These are phyloP conservation scores for Agonopterix alstromeriana DNA, from an alignment of 2,888 invertebrate genomes.

Conservation along the genomic window DNA sequence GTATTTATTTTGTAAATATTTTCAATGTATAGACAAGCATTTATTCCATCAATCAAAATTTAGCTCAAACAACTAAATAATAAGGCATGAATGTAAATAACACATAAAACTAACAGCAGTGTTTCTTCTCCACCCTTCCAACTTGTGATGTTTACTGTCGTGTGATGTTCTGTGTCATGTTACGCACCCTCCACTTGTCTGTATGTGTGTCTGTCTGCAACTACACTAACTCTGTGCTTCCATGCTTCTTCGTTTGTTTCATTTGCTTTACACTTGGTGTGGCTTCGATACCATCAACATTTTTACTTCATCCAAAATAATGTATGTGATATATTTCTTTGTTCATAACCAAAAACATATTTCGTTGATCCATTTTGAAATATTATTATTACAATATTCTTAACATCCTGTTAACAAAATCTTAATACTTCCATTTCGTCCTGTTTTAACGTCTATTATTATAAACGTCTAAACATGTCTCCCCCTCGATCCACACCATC, in stretches of 20 bases:
- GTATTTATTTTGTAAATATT: too few species aligned
- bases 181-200: constrained; percentile 28
- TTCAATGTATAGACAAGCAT: too few species aligned
- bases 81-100: constrained; percentile 6
- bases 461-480: constrained; percentile 17
- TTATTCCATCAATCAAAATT: too few species aligned
- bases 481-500: constrained; percentile 5
- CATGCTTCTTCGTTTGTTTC: not conserved
- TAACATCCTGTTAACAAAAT: too few species aligned
- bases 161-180: constrained; percentile 24
- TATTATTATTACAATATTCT: too few species aligned
- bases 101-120: constrained; percentile 14
- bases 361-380: too few species aligned
- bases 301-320: too few species aligned
- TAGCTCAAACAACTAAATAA: too few species aligned
- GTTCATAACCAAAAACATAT: too few species aligned
- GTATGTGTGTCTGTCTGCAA: constrained; percentile 51
- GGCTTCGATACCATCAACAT: constrained; percentile 13
- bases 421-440: too few species aligned
- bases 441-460: too few species aligned
- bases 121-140: constrained; percentile 23
- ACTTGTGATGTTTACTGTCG: constrained; percentile 65
- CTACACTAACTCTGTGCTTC: constrained; percentile 14
- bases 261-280: constrained; percentile 40
- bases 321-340: too few species aligned